Base-by-base conservation (phyloP, 1,140 invertebrate species). In the Trachelipus rathkii region DNA sequence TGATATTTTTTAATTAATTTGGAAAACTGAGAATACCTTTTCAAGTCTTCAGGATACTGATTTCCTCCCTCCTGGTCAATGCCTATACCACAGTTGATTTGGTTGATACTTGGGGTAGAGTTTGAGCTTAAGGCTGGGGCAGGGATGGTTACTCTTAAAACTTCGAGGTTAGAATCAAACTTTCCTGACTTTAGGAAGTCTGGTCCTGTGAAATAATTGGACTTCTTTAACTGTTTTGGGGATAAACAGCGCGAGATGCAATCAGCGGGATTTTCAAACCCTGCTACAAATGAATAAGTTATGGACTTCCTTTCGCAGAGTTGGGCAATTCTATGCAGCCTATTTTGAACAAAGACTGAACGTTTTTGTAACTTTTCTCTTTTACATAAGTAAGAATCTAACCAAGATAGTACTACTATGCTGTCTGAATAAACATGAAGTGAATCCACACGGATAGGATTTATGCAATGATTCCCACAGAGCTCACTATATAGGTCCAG, bases 401-500 rank as follows among this genome's bases (percentile, higher is more conserved):
- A 13, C 72, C 44, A 73, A 8, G 46, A 53, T n/a, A 73, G 19
- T 8, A 6, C n/a, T 15, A 73, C 71, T 6, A 73, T 45, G n/a
- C 71, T 73, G 44, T 73, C 71, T 43, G 44, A 11, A 10, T 13
- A 73, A n/a, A 73, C 6, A 1, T 10, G 19, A 45, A 73, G 43
- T 0, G 21, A 9, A 5, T 7, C 33, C 5, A 73, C 33, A 5
- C 46, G 46, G 0, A 73, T 44, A 9, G 71, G 71, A 3, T 21
- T 11, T 44, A 46, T 23, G 9, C 19, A 19, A 13, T 10, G 6
- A 5, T n/a, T 8, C 0, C 71, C 71, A 19, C 43, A 13, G 0
- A 73, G 44, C 3, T 44, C 71, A 15, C 10, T 46, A 0, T 23
- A 73, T 21, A 6, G 2, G 24, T 73, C 71, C 4, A 73, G 13